Evolutionary conservation across 2,888 invertebrate species (phyloP), one percentile per base, ranked within the genome.

Genomic region (Eupithecia pulchellata): DNA sequence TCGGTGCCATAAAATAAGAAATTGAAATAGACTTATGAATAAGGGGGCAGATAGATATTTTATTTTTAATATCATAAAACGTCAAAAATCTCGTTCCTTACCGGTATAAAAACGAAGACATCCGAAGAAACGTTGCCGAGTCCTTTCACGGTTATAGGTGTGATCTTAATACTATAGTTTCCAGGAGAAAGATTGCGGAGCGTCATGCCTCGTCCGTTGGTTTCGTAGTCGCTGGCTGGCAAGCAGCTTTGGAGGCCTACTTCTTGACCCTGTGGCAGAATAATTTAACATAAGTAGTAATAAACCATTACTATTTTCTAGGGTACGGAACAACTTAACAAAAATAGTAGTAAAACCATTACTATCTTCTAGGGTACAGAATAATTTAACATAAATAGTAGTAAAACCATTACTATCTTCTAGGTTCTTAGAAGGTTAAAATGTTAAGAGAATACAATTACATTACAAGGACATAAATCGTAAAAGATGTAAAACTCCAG

Each of bases 101-200:
- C 97, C 86, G 96, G 95, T 85, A 97, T 96, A 75, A 92, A 89
- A 76, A 97, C 95, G 84, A 95, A 95, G 55, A 93, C 86, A 5
- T 91, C 84, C 0, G 94, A 84, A 4, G 97, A 96, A 73, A 92
- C 95, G 72, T 95, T 95, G 14, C 97, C 97, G 68, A 95, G 94
- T 36, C 97, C 97, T 64, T 97, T 97, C 74, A 98, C 94, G 13
- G 98, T 97, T 64, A 96, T 96, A 9, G 98, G 97, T 69, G 95
- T 95, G 14, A 99, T 95, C 76, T 95, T 95, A 64, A 98, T 93
- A 77, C 97, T 97, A 89, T 98, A 98, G 91, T 97, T 98, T 32
- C 98, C 98, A 52, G 97, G 95, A 55, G 95, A 91, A 42, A 97
- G 87, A 77, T 95, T 95, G 72, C 94, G 94, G 72, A 97, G 84